Base-by-base conservation (phyloP, 2,888 invertebrate genomes). In the Mesopsocus fuscifrons region DNA sequence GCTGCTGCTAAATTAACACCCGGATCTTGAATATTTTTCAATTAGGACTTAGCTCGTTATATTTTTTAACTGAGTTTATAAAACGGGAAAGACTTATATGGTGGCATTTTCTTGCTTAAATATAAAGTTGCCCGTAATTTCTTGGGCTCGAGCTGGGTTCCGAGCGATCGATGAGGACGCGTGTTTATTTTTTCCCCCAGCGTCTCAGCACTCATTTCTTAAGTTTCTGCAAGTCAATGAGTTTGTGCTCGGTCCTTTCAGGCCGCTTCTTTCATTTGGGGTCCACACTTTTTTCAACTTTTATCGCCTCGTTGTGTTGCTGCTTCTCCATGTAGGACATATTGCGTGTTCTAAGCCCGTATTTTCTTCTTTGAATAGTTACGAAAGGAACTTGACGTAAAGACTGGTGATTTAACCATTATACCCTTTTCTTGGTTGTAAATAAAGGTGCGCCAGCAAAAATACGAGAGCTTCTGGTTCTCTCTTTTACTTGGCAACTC, bases 31-130 rank as follows among this genome's bases (percentile, higher is more conserved):
- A 26, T 26, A 26, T 26, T 26, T 26, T 26, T 26, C 26, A 26
- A 26, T 26, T 38, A 21, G 20, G 38, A 38, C 17, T 20, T 38
- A 38, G n/a, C 21, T 38, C 21, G 21, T 38, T 38, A 20, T 38
- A 38, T 18, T 38, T 38, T 38, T 38, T 21, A 38, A 21, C 38
- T 38, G 21, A 38, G 38, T 38, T 38, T 38, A 38, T 38, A 38
- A 38, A 38, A 38, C 21, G 38, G 21, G 38, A 38, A 38, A 38
- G 38, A 18, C 38, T 38, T 38, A 38, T 38, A 38, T 38, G 38
- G 38, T 38, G 38, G 38, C 38, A 38, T 38, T 38, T 38, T 38
- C 38, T 38, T 38, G 38, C 38, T 38, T 38, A 38, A 38, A 38
- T 38, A 38, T 38, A 38, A 38, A 38, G 38, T 38, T 38, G 18